These are phyloP conservation scores for Oscheius sp. DNA, from an alignment of 2,888 invertebrate genomes.

Conservation along the genomic window DNA sequence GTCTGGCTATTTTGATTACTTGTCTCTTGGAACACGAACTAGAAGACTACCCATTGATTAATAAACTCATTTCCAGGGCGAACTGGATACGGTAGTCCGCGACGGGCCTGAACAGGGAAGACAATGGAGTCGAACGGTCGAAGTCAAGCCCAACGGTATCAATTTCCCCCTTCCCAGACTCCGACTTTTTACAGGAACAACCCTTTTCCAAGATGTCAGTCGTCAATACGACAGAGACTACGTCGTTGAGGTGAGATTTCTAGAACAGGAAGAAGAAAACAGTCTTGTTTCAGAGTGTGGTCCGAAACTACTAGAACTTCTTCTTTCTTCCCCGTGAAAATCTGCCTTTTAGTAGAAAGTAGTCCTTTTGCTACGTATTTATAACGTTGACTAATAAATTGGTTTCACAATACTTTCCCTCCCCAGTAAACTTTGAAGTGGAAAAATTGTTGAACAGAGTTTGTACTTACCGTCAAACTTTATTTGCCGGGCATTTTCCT, in stretches of 20 bases:
- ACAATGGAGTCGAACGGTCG: conserved; percentile 57
- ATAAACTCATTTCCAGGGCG: conserved; percentile 40
- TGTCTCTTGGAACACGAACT: not conserved
- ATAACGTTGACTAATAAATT: not conserved
- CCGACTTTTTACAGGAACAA: conserved; percentile 44
- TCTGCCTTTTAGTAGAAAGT: not conserved
- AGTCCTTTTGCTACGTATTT: not conserved
- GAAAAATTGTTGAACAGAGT: too few relatives aligned
- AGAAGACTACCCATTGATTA: not conserved
- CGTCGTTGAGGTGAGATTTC: conserved; percentile 50
- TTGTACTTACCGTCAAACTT: too few relatives aligned
- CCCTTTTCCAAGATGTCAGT: conserved; percentile 58
- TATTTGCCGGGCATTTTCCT: too few relatives aligned
- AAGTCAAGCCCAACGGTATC: conserved; percentile 47
- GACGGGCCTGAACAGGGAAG: conserved; percentile 58
- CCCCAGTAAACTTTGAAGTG: too few relatives aligned
- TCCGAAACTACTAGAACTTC: conserved; percentile 52
- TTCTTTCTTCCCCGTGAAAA: not conserved
- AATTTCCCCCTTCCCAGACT: not conserved
- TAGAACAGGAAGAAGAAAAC: not conserved
- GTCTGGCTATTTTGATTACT: not conserved
- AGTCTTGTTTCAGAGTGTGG: conserved; percentile 49
- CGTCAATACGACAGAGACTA: conserved; percentile 56
- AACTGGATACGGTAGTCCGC: conserved; percentile 51
- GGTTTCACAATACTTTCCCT: not conserved